Base-by-base conservation (phyloP, 1,140 invertebrate species). In the Stegodyphus dumicola region DNA sequence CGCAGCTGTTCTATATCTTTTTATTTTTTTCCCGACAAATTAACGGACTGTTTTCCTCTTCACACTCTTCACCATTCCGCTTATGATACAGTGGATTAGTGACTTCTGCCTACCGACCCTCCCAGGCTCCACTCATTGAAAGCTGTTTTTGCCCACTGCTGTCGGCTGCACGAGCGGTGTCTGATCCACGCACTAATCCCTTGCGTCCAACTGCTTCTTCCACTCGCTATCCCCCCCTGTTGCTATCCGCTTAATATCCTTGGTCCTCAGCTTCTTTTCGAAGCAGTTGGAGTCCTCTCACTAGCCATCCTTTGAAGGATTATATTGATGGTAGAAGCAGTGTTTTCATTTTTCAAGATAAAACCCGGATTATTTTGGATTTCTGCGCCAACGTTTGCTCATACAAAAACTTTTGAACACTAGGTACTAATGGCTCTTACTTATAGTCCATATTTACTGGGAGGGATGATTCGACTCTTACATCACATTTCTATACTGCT, bases 341-440 rank as follows among this genome's bases (percentile, higher is more conserved):
- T 81, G 78, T 81, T 81, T 81, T 81, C 69, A 73, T 81, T 81
- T 81, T 81, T 73, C 69, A 64, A 73, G 78, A 81, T 71, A 81
- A 71, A 81, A 81, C 77, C 77, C n/a, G 77, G 77, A 78, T 78
- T 78, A 78, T 78, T 78, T 69, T 52, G 48, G 48, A 67, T 33
- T 49, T 77, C 65, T 67, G 13, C 2, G 17, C 65, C 65, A n/a
- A 49, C 76, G 51, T 78, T 54, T 33, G 48, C 65, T 78, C 51
- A 64, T 51, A 67, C 65, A 78, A 69, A 78, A 78, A 69, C 77
- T 69, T 78, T 78, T 78, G 52, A 78, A 67, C 76, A 51, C 77
- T 67, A 67, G 65, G 11, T 18, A 67, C 17, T 67, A 67, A 67
- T 67, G 65, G 65, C 17, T 67, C 7, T 18, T 67, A 15, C 17